Evolutionary conservation across 1,140 invertebrate genomes (phyloP), one percentile per base, ranked within the genome.

Genomic region (Cyphomyrmex costatus): DNA sequence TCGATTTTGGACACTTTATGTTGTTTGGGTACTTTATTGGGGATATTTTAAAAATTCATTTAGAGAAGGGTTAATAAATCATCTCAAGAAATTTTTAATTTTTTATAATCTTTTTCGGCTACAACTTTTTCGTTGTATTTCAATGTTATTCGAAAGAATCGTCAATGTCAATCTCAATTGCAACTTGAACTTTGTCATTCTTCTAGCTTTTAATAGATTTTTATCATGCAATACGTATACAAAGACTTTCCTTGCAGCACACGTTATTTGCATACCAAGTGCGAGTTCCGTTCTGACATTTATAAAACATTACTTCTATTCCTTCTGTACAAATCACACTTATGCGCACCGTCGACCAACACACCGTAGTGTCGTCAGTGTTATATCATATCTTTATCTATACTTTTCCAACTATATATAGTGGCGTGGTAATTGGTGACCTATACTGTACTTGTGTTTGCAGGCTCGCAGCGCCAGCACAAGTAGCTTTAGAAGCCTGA

Each of bases 401-500:
- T 91, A 89, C 90, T 92, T 90, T 94, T 93, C 74, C 88, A 92
- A 93, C 91, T 92, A 49, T 36, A 6, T 36, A 86, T 90, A 93
- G 85, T 92, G 91, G 83, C 93, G 90, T 94, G 91, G 93, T 94
- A 92, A 94, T 94, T 95, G 92, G 93, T 95, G 94, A 95, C 93
- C 88, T 91, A 89, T 94, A 95, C 92, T 95, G 91, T 83, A 95
- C 93, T 95, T 95, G 94, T 95, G 94, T 96, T 97, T 96, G 93
- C 97, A 97, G 97, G 97, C 97, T 95, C 97, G 97, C 96, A 97
- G 97, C 96, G 97, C 97, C 95, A 97, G 97, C 96, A 97, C 97
- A 96, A 97, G 97, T 97, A 97, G 97, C 96, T 97, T 97, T 97
- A 97, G 97, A 97, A 97, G 97, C 96, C 96, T 97, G 92, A 97